Conservation (phyloP, 2,888 invertebrate species). For the Mythimna vitellina region DNA sequence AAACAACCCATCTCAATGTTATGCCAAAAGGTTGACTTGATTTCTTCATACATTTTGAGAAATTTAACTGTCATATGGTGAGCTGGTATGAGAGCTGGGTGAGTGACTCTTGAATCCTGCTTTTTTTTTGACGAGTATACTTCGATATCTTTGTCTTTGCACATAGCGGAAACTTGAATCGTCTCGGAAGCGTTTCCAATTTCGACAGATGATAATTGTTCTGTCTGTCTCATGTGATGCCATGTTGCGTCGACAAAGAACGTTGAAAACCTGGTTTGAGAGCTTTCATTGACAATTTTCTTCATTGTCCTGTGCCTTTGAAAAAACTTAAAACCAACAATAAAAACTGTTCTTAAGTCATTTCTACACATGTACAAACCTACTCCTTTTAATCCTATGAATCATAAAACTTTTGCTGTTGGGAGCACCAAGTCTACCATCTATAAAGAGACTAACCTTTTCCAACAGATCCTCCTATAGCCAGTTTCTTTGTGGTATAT, state of each 20-base stretch:
- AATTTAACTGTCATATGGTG: not conserved
- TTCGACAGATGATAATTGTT: constrained; percentile 19
- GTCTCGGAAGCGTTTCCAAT: constrained; percentile 17
- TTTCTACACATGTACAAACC: not conserved
- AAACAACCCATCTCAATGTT: not conserved
- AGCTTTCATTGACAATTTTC: not conserved
- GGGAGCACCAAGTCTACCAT: not conserved
- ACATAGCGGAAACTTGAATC: constrained; percentile 1
- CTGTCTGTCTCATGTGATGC: constrained; percentile 11
- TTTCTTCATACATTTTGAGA: constrained; percentile 12
- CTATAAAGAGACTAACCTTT: constrained; percentile 1
- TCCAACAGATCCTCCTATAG: not conserved
- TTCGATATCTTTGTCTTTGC: constrained; percentile 5
- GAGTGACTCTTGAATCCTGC: not conserved
- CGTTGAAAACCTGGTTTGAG: not conserved
- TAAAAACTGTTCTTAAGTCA: not conserved
- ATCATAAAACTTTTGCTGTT: not conserved
- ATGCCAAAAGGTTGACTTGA: constrained; percentile 4
- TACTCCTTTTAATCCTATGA: not conserved
- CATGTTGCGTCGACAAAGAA: not conserved
- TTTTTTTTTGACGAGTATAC: constrained; percentile 1
- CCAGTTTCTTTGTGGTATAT: constrained; percentile 3
- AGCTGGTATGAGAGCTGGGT: too few relatives aligned
- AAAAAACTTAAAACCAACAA: not conserved
- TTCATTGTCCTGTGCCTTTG: not conserved